Base-by-base conservation (phyloP, 2,888 invertebrate species). In the Drosophila helvetica region DNA sequence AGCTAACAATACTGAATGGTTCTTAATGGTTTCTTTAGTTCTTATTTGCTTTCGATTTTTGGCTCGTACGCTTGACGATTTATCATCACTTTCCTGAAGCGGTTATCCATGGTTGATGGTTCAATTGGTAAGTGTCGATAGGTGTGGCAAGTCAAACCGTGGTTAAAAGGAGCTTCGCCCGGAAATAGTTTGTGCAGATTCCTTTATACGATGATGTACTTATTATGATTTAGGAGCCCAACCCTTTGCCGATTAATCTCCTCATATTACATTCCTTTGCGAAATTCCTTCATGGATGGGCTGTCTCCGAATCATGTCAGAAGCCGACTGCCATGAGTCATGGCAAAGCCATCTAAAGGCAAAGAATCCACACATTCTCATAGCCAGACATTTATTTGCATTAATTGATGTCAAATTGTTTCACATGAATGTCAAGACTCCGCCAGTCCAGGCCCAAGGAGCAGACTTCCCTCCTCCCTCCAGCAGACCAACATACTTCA, bases 401-500 rank as follows among this genome's bases (percentile, higher is more conserved):
- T 77, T 83, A 67, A 78, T 78, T 70, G 70, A 63, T 74, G 74
- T 72, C 58, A 54, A 67, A 72, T 74, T 74, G 74, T 57, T 67
- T 67, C 53, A 58, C 57, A 46, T n/a, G 75, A 74, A 72, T 72
- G 71, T 50, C 71, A 33, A 53, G 68, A 71, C 58, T 72, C 17
- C 18, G 42, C 27, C 38, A 38, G 38, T n/a, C 17, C 66, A 33
- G 43, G 25, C 47, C 53, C 51, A 10, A 10, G 19, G 52, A 48
- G n/a, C 71, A 27, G 18, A 54, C 12, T 8, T 1, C 2, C 27
- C 25, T 22, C 27, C 8, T 27, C 27, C 2, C 8, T 27, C 27
- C 27, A 8, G 27, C 27, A 27, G 27, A 27, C 27, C 27, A 27
- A 27, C 27, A 27, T 27, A 12, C 54, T 54, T 54, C 8, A 6